Base-by-base conservation (phyloP, 2,888 invertebrate genomes). In the Melinopterus prodromus region DNA sequence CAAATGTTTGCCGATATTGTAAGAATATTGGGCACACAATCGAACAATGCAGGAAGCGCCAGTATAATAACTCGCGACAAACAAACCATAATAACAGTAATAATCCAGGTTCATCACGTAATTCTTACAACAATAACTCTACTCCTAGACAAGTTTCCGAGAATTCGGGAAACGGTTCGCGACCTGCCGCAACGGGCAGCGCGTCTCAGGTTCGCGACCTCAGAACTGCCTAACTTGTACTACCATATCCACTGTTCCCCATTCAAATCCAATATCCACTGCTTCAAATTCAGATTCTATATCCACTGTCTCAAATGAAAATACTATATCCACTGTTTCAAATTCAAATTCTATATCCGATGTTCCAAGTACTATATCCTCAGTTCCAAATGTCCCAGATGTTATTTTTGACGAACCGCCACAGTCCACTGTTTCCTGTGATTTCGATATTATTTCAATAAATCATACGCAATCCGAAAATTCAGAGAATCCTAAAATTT, bases 1-100 rank as follows among this genome's bases (percentile, higher is more conserved):
- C 16, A 16, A 71, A 26, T 71, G 35, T 71, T 71, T 71, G 15
- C 35, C 71, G 71, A 16, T 71, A 71, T 71, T n/a, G 71, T 35
- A 71, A 71, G 35, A 71, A 71, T 35, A 9, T 71, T 26, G 71
- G 71, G 71, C 71, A 71, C 35, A 71, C 71, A 5, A 71, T 71
- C 71, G 71, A 71, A 26, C 71, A 71, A 12, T 71, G 16, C n/a
- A 71, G 35, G 35, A 71, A 71, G 15, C 71, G 15, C 26, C 71
- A 71, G 35, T 71, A 26, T 16, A 71, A 71, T 71, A 71, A 71
- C 2, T 6, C 71, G 35, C 71, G 16, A 71, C 71, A 53, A 53
- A 53, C 53, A 53, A 53, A 53, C 53, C 53, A 53, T 53, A 53
- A 1, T 53, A 53, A 53, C 5, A 53, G 53, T 53, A 53, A 53